Base-by-base conservation (phyloP, 1,140 invertebrate genomes). In the Scaptomyza hsui region DNA sequence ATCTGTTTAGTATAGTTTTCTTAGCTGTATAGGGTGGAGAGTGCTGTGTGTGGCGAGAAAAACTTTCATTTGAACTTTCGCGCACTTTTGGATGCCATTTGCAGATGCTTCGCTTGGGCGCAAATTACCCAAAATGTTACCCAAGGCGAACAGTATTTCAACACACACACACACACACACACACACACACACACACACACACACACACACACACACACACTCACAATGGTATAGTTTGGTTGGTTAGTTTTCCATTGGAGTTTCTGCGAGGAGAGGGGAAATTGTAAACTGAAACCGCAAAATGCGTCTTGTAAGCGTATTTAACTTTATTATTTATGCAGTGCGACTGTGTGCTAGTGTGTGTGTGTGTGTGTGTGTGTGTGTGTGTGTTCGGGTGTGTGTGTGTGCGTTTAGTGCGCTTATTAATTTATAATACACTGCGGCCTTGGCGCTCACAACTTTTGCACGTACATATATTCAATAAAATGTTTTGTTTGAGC, bases 391-490 rank as follows among this genome's bases (percentile, higher is more conserved):
- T 37, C 44, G 47, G 37, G 47, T 44, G 52, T 49, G 45, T 68
- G 26, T 52, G 37, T 18, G 29, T 7, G 47, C 56, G 47, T 74
- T 78, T 78, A 59, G 72, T 69, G 72, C 75, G 80, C 81, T 86
- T 88, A 86, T 86, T 86, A 86, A 86, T 86, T 86, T 86, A 86
- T 86, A 86, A 86, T 86, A 86, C 81, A 86, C 82, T 88, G 77
- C 82, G 79, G 78, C 78, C 78, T 73, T 81, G 78, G 78, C 62
- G 60, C 57, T 57, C 53, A 42, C 62, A 83, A 72, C 83, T 85
- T 68, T 68, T 68, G 73, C 73, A 72, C 9, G 2, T 21, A 4
- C 19, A 21, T 29, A 29, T 76, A 69, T 76, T 76, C 73, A 76
- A 76, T 76, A 76, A 76, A 76, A 76, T 76, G 69, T 76, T 75